phyloP scores from a whole-genome alignment of 1,140 invertebrate species.

The Archegozetes longisetosus region DNA sequence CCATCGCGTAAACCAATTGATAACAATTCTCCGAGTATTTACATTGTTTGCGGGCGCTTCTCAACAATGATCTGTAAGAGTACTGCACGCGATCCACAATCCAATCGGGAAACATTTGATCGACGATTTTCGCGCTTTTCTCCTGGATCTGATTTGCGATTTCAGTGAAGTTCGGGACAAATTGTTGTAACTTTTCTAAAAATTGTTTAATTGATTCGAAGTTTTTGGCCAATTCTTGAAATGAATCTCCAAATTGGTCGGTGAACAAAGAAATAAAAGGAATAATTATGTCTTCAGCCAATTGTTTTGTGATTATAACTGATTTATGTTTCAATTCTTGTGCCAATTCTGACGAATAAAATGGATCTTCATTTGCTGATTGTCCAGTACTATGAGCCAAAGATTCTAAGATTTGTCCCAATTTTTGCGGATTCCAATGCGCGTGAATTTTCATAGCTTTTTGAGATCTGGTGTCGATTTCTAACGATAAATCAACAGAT shows the following conservation, averaged over 20 bases:
- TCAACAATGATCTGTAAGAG: background rate
- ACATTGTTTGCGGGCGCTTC: background rate
- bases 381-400: background rate
- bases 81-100: background rate
- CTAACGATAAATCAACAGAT: background rate
- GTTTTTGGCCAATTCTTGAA: background rate
- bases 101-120: background rate
- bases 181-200: background rate
- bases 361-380: background rate
- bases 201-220: background rate
- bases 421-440: background rate
- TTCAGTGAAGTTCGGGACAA: background rate
- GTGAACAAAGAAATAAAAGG: background rate
- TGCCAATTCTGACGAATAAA: background rate
- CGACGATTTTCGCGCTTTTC: background rate
- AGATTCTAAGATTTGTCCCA: background rate
- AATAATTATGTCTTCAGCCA: background rate
- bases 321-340: background rate
- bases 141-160: background rate
- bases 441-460: background rate
- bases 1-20: background rate
- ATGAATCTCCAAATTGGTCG: background rate
- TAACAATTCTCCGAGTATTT: background rate
- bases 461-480: background rate
- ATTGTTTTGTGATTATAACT: background rate